phyloP scores from a whole-genome alignment of 1,140 invertebrate genomes.

The Agraylea sexmaculata region DNA sequence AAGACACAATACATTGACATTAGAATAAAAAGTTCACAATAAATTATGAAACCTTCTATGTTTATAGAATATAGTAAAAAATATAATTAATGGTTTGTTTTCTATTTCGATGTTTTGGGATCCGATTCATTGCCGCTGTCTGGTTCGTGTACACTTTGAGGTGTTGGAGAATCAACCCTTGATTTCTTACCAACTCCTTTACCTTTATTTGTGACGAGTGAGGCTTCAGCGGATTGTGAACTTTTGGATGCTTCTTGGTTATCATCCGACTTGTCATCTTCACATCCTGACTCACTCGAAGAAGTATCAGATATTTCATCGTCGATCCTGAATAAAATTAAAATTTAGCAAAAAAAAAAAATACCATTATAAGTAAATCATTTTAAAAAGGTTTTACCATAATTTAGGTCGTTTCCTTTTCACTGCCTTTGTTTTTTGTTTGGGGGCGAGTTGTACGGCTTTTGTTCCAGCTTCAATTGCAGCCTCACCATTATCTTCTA shows the following conservation, averaged over 20 bases:
- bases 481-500: slow-evolving; percentile 69
- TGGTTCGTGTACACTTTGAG: neutral
- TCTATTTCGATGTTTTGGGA: slow-evolving; percentile 9
- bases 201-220: slow-evolving; percentile 4
- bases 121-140: slow-evolving; percentile 39
- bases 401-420: slow-evolving; percentile 37
- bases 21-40: no score
- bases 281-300: slow-evolving; percentile 34
- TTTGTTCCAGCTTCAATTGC: slow-evolving; percentile 71
- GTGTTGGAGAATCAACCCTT: neutral
- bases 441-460: slow-evolving; percentile 22
- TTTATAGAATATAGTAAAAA: no score
- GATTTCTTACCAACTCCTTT: slow-evolving; percentile 12
- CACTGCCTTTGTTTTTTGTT: slow-evolving; percentile 6
- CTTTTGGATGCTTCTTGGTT: slow-evolving; percentile 21
- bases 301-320: slow-evolving; percentile 37
- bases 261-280: slow-evolving; percentile 25
- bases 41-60: no score
- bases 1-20: no score
- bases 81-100: no score
- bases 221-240: neutral
- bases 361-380: neutral
- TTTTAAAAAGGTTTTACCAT: slow-evolving; percentile 24
- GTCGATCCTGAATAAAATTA: slow-evolving; percentile 27
- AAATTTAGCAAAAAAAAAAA: slow-evolving; percentile 1